Conservation (phyloP, 2,888 invertebrate species). For the Salticus scenicus region DNA sequence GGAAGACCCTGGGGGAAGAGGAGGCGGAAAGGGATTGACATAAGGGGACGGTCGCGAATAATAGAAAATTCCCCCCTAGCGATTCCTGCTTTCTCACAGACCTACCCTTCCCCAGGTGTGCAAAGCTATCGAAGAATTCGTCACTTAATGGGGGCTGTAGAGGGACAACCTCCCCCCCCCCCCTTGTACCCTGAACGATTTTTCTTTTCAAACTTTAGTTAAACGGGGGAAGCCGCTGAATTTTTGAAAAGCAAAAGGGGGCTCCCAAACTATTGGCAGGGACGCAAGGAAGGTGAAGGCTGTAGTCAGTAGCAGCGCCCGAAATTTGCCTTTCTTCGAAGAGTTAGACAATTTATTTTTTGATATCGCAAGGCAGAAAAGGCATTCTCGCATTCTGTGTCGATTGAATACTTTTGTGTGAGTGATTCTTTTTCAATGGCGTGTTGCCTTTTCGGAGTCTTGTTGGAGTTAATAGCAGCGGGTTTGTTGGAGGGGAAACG, state of each 20-base stretch:
- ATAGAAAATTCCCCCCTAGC: slow-evolving; percentile 30
- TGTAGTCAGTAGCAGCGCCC: neutral
- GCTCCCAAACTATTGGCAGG: slow-evolving; percentile 1
- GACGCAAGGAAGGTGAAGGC: slow-evolving; percentile 12
- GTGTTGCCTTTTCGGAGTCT: slow-evolving; percentile 32
- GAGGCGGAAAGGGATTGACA: slow-evolving; percentile 1
- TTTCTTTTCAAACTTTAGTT: slow-evolving; percentile 1
- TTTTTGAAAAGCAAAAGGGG: slow-evolving; percentile 20
- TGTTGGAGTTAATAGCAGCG: slow-evolving; percentile 60
- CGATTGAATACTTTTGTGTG: slow-evolving; percentile 14
- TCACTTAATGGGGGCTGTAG: slow-evolving; percentile 44
- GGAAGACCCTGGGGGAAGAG: neutral
- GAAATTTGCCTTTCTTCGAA: slow-evolving; percentile 36
- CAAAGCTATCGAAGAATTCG: slow-evolving; percentile 62
- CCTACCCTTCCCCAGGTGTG: slow-evolving; percentile 37
- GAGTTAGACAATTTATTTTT: slow-evolving; percentile 64
- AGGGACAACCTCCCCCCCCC: neutral
- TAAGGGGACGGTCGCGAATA: slow-evolving; percentile 37
- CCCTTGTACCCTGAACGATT: neutral
- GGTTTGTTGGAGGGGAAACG: slow-evolving; percentile 22
- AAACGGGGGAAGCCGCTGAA: slow-evolving; percentile 1
- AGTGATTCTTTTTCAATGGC: slow-evolving; percentile 26
- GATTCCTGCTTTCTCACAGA: slow-evolving; percentile 32
- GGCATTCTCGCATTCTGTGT: slow-evolving; percentile 2
- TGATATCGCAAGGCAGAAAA: slow-evolving; percentile 29